Conservation (phyloP, 1,140 invertebrate genomes). For the Elymnias hypermnestra region DNA sequence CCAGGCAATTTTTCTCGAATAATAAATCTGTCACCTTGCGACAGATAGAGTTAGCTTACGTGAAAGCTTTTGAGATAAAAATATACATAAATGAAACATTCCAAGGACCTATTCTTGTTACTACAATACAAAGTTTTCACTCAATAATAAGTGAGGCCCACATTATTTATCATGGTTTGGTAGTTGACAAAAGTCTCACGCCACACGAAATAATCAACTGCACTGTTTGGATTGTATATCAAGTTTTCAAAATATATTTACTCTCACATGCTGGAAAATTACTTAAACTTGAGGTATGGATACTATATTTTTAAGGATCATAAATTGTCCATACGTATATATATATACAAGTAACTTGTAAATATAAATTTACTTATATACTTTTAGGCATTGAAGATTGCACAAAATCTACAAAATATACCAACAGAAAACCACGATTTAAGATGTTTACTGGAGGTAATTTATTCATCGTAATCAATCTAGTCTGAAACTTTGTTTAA, state of each 20-base stretch:
- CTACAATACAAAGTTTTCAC: conserved; percentile 49
- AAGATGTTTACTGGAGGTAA: conserved; percentile 44
- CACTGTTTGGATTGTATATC: conserved; percentile 50
- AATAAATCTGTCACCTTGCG: conserved; percentile 32
- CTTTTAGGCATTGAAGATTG: conserved; percentile 43
- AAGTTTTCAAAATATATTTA: conserved; percentile 47
- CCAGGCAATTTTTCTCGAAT: conserved; percentile 21
- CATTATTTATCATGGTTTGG: conserved; percentile 45
- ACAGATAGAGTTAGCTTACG: conserved; percentile 39
- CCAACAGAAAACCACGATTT: conserved; percentile 43
- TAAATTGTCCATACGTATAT: too few relatives aligned
- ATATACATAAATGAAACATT: conserved; percentile 39
- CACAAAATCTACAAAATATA: conserved; percentile 37
- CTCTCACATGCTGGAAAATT: conserved; percentile 39
- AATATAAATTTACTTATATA: too few relatives aligned
- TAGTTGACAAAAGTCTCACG: conserved; percentile 21
- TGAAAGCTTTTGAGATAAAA: conserved; percentile 46
- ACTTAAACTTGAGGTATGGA: conserved; percentile 40
- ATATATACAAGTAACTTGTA: too few relatives aligned
- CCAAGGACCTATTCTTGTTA: conserved; percentile 42
- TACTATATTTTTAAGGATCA: neutral
- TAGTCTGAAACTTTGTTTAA: too few relatives aligned
- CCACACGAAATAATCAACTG: conserved; percentile 43
- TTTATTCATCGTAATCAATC: too few relatives aligned
- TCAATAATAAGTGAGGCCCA: conserved; percentile 47